Base-by-base conservation (phyloP, 2,113 vertebrate species). In the Otus sunia region DNA sequence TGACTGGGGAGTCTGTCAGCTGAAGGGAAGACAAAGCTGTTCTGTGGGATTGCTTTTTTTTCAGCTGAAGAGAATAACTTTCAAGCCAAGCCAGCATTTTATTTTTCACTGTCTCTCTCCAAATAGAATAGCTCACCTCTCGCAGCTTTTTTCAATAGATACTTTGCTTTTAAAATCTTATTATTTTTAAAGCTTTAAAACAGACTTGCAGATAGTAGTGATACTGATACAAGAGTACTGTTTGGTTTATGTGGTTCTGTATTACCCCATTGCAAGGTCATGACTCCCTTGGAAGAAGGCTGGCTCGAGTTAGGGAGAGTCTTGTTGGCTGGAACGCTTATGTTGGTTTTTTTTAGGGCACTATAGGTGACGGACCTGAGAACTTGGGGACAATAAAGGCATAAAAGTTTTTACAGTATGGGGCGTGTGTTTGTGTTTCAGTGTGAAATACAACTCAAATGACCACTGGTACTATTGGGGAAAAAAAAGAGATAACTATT, bases 241-340 rank as follows among this genome's bases (percentile, higher is more conserved):
- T 6, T 18, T 47, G 9, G 49, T 67, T 71, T 41, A 6, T n/a
- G 47, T 59, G 43, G 15, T 10, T 10, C 62, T 71, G 15, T 37
- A 3, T 69, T 29, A 23, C 1, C 5, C 23, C 43, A 26, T 30
- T 52, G 27, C 27, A 16, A 43, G 56, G 43, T 52, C 23, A 3
- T 19, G 4, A 12, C 20, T 92, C 15, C 29, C 6, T 50, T 59
- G 66, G 47, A 47, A 78, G 19, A 53, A 25, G 3, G n/a, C 30
- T 82, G 59, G 27, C 13, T 30, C 45, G 81, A n/a, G 6, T 58
- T 39, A 36, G 19, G 52, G 22, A 39, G 14, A 45, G 22, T 14
- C 0, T 0, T 43, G 13, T 47, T 50, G 74, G 7, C 37, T 90
- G 86, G 30, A 74, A 18, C 13, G n/a, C 16, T 37, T 26, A 0